Base-by-base conservation (phyloP, 2,797 vertebrate species). In the Pseudopleuronectes americanus region DNA sequence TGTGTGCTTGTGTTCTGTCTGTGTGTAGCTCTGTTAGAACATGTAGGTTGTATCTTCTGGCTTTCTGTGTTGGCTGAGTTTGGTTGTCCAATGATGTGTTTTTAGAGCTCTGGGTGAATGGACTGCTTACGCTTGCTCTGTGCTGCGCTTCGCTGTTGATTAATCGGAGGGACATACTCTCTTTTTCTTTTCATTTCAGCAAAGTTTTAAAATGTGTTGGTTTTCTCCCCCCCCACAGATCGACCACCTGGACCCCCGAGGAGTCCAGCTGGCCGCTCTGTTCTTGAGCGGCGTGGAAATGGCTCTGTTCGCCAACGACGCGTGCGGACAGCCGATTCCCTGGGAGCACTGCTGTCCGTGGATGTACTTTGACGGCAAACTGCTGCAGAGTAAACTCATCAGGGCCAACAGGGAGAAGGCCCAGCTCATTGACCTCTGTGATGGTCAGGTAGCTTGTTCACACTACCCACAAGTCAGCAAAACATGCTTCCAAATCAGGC, bases 341-440 rank as follows among this genome's bases (percentile, higher is more conserved):
- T 99, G 97, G 96, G 97, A 99, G 83, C 96, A 98, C 92, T 97
- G 97, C 93, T 99, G 97, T 85, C 97, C 97, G 0, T 99, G 97
- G 97, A 97, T 98, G 97, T 99, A 97, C 89, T 99, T 98, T 83
- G 97, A 99, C 66, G 97, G 97, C 71, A 98, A 98, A 66, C 95
- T 99, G 84, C 96, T 98, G 79, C 97, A 99, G 91, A 96, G 96
- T 88, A 98, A 97, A 90, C 96, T 98, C 85, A 94, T 96, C 84
- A 94, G 93, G 93, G 96, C 96, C 89, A 96, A 91, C 90, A 93
- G 96, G 90, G 96, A 97, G 87, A 97, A 96, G 90, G 96, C 95
- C 84, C 96, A 95, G 21, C 96, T 99, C 91, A 96, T 98, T 86
- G 96, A 98, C 96, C 96, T 99, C 96, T 98, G 97, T 97, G 97